Conservation (phyloP, 2,888 invertebrate species). For the Nomada fucata region DNA sequence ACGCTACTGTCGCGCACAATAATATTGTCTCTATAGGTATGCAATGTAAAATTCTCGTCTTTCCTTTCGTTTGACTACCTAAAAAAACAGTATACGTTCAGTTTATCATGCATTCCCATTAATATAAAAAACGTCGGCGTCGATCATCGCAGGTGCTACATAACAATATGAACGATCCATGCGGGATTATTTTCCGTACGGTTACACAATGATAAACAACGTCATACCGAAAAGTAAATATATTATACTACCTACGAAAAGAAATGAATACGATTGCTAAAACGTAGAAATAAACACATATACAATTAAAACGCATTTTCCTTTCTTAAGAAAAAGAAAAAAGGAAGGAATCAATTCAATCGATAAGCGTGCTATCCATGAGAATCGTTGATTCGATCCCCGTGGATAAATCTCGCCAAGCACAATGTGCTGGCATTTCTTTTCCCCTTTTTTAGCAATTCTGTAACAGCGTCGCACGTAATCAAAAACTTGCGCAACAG, state of each 20-base stretch:
- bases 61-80: slow-evolving; percentile 49
- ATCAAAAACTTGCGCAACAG: slow-evolving; percentile 29
- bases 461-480: slow-evolving; percentile 10
- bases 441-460: slow-evolving; percentile 9
- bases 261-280: slow-evolving; percentile 22
- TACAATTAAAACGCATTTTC: slow-evolving; percentile 24
- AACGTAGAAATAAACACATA: slow-evolving; percentile 40
- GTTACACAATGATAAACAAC: slow-evolving; percentile 38
- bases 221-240: slow-evolving; percentile 27
- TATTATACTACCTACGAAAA: slow-evolving; percentile 27
- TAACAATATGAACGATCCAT: slow-evolving; percentile 43
- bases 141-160: slow-evolving; percentile 38
- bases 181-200: slow-evolving; percentile 37
- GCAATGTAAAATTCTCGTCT: slow-evolving; percentile 65
- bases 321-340: slow-evolving; percentile 19
- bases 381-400: slow-evolving; percentile 27
- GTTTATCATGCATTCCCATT: slow-evolving; percentile 53
- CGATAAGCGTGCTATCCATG: slow-evolving; percentile 22
- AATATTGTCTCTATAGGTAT: slow-evolving; percentile 75
- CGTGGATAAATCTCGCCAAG: slow-evolving; percentile 18
- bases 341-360: slow-evolving; percentile 28
- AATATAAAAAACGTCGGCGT: slow-evolving; percentile 40
- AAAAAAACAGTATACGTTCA: slow-evolving; percentile 55
- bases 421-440: slow-evolving; percentile 23
- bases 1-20: slow-evolving; percentile 68